phyloP scores from a whole-genome alignment of 2,113 vertebrate genomes.

The Sula dactylatra region DNA sequence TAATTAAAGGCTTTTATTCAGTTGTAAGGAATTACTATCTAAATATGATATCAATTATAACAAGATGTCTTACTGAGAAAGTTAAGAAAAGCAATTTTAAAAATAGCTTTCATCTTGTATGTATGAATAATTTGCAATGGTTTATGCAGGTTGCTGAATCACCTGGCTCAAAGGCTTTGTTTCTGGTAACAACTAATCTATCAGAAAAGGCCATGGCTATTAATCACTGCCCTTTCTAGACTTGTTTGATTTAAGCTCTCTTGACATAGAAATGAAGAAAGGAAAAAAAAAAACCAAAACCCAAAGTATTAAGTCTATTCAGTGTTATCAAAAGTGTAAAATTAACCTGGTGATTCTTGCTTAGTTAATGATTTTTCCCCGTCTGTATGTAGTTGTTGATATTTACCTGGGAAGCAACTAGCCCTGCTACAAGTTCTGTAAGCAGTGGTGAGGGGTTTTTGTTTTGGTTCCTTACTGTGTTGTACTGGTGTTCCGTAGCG shows the following conservation, averaged over 20 bases:
- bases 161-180: not conserved
- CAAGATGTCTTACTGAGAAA: not conserved
- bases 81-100: not conserved
- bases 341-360: not conserved
- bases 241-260: too few species aligned
- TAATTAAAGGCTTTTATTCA: not conserved
- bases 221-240: not conserved
- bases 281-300: fast-evolving
- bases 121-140: not conserved
- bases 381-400: not conserved
- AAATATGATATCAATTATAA: not conserved
- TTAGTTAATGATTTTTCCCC: not conserved
- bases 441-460: not conserved
- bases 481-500: not conserved
- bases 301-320: not conserved
- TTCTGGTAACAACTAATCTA: not conserved
- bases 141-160: not conserved
- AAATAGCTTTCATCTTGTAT: not conserved
- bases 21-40: not conserved
- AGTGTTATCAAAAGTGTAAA: not conserved
- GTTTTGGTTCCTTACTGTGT: not conserved
- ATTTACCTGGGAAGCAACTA: not conserved
- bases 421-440: not conserved
- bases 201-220: not conserved
- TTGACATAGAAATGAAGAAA: not conserved